Conservation (phyloP, 2,113 vertebrate species). For the cat (Felis catus) region DNA sequence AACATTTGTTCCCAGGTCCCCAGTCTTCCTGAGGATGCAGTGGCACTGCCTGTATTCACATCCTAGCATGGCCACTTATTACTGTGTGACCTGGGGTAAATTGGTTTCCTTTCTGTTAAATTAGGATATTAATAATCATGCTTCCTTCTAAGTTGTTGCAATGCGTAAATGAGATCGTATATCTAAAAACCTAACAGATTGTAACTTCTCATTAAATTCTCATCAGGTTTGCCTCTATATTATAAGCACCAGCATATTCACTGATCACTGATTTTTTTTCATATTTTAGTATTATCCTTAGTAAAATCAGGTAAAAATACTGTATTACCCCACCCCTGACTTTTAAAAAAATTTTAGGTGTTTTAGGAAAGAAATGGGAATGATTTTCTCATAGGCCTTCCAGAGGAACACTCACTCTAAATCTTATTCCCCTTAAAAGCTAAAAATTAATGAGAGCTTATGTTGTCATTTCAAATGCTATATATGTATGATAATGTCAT, state of each 20-base stretch:
- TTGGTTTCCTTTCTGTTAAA: background rate
- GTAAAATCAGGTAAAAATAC: background rate
- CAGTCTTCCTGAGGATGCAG: background rate
- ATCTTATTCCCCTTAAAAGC: slow-evolving; percentile 1
- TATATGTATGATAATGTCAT: background rate
- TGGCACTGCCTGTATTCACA: background rate
- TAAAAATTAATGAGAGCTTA: background rate
- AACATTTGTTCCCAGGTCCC: no score
- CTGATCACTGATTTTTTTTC: background rate
- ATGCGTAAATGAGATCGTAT: background rate
- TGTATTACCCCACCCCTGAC: background rate
- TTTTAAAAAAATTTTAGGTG: background rate
- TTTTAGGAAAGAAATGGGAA: background rate
- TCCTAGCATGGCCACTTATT: background rate
- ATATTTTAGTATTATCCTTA: background rate
- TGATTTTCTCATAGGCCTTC: background rate
- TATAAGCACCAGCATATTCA: background rate
- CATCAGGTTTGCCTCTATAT: background rate
- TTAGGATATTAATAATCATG: background rate
- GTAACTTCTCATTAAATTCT: background rate
- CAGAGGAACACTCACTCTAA: background rate
- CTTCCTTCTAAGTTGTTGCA: background rate
- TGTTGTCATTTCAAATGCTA: background rate
- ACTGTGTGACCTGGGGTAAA: background rate
- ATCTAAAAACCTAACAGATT: background rate